A percentile compares a stretch with the other conserved stretches of the same genome.
Evolutionary conservation across 2,113 vertebrate species (phyloP).

Genomic region (Circaetus gallicus): DNA sequence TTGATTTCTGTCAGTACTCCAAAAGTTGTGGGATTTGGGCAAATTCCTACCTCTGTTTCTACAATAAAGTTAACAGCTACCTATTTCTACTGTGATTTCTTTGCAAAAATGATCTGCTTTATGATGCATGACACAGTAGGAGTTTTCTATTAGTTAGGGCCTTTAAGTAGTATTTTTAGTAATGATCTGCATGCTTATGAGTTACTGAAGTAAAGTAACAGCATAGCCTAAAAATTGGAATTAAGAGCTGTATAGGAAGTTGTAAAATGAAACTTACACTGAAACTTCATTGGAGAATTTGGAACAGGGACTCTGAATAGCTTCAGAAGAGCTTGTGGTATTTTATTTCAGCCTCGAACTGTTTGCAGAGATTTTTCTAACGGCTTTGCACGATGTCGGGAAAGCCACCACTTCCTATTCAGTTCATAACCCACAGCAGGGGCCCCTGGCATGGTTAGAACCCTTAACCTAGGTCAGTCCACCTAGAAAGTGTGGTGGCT

Average conservation of each 20-base stretch:
- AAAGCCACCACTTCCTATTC: not conserved
- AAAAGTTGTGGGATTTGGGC: not conserved
- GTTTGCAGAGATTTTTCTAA: not conserved
- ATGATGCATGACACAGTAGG: not conserved
- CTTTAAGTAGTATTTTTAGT: not conserved
- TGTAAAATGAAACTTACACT: not conserved
- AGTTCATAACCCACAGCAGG: not conserved
- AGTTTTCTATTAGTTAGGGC: not conserved
- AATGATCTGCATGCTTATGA: not conserved
- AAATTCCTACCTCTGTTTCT: not conserved
- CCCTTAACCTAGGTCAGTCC: not conserved
- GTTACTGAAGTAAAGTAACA: not conserved
- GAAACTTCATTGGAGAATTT: not conserved
- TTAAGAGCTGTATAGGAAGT: not conserved
- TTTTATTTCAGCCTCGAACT: not conserved
- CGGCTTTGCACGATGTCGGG: not conserved
- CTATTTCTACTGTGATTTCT: not conserved
- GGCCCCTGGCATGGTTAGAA: not conserved
- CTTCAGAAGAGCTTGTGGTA: not conserved
- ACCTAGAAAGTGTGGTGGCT: not conserved
- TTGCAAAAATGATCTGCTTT: not conserved
- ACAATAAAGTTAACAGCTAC: not conserved
- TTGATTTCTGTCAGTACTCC: not conserved
- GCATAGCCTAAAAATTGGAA: not conserved
- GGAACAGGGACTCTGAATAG: not conserved